Conservation (phyloP, 2,797 vertebrate genomes). For the Emys orbicularis region DNA sequence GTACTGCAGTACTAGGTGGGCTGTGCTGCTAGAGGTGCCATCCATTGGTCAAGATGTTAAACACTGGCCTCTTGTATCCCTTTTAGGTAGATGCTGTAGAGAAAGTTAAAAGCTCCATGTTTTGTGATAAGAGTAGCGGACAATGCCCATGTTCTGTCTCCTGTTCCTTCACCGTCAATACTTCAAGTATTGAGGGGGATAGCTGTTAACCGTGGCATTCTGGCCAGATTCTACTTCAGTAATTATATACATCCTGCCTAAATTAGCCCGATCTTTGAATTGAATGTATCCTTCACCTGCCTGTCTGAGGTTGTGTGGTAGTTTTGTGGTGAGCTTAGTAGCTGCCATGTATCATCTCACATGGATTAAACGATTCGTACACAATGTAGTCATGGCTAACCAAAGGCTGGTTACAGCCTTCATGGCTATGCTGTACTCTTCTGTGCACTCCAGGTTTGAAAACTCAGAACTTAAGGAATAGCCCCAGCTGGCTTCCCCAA, state of each 20-base stretch:
- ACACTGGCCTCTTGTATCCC: neutral
- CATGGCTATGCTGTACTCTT: neutral
- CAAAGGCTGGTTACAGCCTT: neutral
- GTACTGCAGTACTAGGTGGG: neutral
- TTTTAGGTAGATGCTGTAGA: neutral
- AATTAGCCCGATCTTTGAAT: neutral
- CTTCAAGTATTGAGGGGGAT: neutral
- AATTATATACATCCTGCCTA: neutral
- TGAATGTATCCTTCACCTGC: neutral
- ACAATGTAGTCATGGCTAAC: neutral
- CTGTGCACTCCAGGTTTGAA: neutral
- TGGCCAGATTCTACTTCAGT: neutral
- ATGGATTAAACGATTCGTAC: neutral
- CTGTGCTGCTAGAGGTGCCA: neutral
- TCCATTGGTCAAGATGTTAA: neutral
- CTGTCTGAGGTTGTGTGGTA: neutral
- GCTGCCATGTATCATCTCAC: neutral
- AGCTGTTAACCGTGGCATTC: neutral
- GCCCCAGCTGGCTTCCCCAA: neutral
- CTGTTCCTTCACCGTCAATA: neutral
- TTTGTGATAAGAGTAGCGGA: neutral
- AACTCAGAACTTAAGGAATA: neutral
- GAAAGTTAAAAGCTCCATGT: neutral
- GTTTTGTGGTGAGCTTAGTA: neutral
- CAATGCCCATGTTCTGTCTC: neutral